These are phyloP conservation scores for Coregonus sp. DNA, from an alignment of 2,797 vertebrate genomes.

Conservation along the genomic window DNA sequence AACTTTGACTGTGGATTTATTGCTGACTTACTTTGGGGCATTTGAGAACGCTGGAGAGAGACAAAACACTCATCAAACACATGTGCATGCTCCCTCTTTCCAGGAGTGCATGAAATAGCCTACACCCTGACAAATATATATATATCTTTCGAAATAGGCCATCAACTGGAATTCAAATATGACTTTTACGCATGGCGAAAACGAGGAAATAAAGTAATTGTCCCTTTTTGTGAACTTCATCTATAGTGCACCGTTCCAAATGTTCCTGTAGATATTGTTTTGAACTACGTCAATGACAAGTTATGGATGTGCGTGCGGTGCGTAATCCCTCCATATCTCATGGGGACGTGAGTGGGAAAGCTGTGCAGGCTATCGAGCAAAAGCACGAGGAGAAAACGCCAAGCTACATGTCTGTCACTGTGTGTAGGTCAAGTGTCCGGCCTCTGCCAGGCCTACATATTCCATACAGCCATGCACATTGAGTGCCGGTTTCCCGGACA, in stretches of 20 bases:
- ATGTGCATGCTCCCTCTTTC: background rate
- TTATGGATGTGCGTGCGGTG: background rate
- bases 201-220: background rate
- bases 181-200: background rate
- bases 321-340: background rate
- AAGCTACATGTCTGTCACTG: background rate
- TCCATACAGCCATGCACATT: background rate
- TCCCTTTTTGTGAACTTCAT: background rate
- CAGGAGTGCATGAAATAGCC: too few species aligned
- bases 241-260: background rate
- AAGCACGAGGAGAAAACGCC: background rate
- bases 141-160: background rate
- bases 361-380: background rate
- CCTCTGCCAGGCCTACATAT: background rate
- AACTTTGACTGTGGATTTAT: background rate
- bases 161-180: background rate
- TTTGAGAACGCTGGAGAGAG: background rate
- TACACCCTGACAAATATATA: background rate
- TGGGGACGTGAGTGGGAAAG: background rate
- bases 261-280: background rate
- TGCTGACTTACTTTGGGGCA: background rate
- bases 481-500: too few species aligned
- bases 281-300: background rate
- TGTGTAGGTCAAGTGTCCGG: constrained; percentile 44
- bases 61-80: background rate